A percentile compares a stretch with the other conserved stretches of the same genome.
Evolutionary conservation across 2,888 invertebrate species (phyloP).

Genomic region (Cynaeus angustus): DNA sequence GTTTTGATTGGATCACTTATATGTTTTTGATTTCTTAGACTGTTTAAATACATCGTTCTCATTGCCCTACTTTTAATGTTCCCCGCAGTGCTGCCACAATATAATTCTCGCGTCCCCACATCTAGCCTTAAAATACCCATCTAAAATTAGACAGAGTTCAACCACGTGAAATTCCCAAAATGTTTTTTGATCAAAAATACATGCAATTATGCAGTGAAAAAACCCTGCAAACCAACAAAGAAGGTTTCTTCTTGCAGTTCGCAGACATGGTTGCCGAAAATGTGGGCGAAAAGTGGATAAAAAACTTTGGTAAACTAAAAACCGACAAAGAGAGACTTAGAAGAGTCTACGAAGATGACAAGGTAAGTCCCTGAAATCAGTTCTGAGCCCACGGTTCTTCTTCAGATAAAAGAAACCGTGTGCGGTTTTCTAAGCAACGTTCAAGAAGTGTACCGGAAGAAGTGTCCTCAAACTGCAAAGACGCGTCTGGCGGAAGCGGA

Average conservation of each 20-base stretch:
- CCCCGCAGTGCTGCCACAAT: no score
- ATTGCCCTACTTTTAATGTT: no score
- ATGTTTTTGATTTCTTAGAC: no score
- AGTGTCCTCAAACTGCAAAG: constrained; percentile 77
- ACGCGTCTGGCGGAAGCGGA: constrained; percentile 79
- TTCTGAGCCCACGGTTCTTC: not conserved
- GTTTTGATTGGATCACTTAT: no score
- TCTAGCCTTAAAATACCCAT: not conserved
- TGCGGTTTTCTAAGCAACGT: constrained; percentile 79
- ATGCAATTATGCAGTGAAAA: constrained; percentile 81
- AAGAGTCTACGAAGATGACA: constrained; percentile 73
- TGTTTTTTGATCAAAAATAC: constrained; percentile 66
- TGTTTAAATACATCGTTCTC: no score
- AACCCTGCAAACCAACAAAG: constrained; percentile 83
- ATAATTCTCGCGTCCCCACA: constrained; percentile 61
- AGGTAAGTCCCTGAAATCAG: constrained; percentile 66
- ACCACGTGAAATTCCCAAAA: constrained; percentile 1
- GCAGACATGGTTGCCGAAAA: constrained; percentile 75
- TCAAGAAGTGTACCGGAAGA: constrained; percentile 79
- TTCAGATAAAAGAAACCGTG: constrained; percentile 68
- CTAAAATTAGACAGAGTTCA: not conserved
- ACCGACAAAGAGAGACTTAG: constrained; percentile 77
- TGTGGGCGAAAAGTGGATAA: constrained; percentile 77
- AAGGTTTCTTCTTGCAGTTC: constrained; percentile 84
- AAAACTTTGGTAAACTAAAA: constrained; percentile 75